Evolutionary conservation across 2,888 invertebrate genomes (phyloP).

Genomic region (Drosophila ustulata): DNA sequence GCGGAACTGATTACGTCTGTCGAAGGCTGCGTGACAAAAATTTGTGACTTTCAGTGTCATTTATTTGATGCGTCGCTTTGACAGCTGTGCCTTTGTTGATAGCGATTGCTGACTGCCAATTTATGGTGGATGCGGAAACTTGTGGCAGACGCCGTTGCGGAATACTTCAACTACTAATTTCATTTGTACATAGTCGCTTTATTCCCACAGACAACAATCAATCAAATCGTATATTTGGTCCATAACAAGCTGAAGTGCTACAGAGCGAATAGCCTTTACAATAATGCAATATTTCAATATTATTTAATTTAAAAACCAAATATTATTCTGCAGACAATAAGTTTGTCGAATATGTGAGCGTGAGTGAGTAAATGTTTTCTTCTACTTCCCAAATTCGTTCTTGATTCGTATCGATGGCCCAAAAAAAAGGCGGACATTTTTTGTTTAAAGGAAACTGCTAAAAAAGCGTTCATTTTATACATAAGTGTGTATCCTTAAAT

Average conservation of each 20-base stretch:
- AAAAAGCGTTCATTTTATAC: conserved; percentile 18
- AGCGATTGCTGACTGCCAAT: conserved; percentile 40
- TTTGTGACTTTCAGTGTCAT: conserved; percentile 65
- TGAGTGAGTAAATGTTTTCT: neutral
- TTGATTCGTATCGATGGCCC: neutral
- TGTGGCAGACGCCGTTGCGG: conserved; percentile 18
- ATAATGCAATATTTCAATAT: neutral
- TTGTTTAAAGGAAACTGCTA: neutral
- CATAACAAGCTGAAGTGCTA: neutral
- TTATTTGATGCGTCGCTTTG: conserved; percentile 69
- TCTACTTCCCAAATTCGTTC: neutral
- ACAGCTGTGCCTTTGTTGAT: conserved; percentile 65
- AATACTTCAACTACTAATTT: conserved; percentile 57
- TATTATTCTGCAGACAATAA: neutral
- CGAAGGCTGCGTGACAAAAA: conserved; percentile 75
- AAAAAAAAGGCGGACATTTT: neutral
- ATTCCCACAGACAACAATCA: conserved; percentile 60
- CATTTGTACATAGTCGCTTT: conserved; percentile 40
- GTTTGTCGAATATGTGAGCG: neutral
- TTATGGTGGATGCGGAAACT: conserved; percentile 30
- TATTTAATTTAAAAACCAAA: neutral
- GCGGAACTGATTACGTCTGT: conserved; percentile 76
- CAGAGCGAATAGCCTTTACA: neutral
- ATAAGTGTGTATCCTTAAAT: conserved; percentile 18
- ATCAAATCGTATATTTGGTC: conserved; percentile 51